Evolutionary conservation across 2,113 vertebrate genomes (phyloP), one percentile per base, ranked within the genome.

Genomic region (Scalopus aquaticus): DNA sequence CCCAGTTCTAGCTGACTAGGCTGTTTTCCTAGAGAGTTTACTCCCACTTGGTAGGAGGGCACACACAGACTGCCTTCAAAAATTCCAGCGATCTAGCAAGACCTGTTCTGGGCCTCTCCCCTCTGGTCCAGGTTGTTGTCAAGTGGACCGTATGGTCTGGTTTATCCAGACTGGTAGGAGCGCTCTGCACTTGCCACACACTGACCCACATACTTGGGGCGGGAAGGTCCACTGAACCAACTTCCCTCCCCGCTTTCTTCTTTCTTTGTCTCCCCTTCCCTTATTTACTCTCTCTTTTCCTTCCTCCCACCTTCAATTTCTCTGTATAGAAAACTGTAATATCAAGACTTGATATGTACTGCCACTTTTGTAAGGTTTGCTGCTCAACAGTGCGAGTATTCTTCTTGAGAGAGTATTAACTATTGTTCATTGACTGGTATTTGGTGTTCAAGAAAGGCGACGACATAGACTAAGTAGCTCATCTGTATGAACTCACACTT

Each of bases 21-120:
- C 54, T 51, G 76, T 94, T 96, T 91, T 77, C 58, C 70, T 84
- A 44, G 74, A 89, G 32, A 22, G 28, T 70, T 64, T 70, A 22
- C 83, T 86, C 74, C 91, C 60, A 39, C 39, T 30, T 42, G 77
- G 72, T 84, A 46, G 93, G 90, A 90, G 90, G 92, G 54, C 62
- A 37, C 28, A 39, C 26, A n/a, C 35, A 91, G 84, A 54, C n/a
- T 46, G 60, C 39, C 42, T 73, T 83, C 64, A 79, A 49, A 65
- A 54, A 95, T 96, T 79, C 94, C 88, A 22, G 12, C 70, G 78
- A 93, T 82, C 92, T 35, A 88, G 95, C 69, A 94, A 67, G 92
- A 95, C 96, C 80, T 94, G 97, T 95, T 96, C 64, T 24, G 69
- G 51, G 87, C 87, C 94, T 70, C 64, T 80, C 46, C 46, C 11